Percentiles rank a stretch among this genome's conserved stretches.
Evolutionary conservation across 2,113 vertebrate genomes (phyloP).

Genomic region (Thamnaconus septentrionalis): DNA sequence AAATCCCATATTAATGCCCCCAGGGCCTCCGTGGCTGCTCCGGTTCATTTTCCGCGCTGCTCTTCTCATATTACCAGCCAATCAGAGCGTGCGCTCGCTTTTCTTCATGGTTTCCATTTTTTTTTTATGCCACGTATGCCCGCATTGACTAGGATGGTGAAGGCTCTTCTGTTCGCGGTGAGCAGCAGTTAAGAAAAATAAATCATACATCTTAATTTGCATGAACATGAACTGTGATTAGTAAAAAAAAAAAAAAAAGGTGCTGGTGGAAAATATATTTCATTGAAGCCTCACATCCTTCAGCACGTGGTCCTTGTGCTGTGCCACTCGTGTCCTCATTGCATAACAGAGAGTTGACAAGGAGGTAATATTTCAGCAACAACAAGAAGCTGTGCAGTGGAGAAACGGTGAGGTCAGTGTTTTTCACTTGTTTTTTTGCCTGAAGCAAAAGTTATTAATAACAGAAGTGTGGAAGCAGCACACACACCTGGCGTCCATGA

Average conservation of each 20-base stretch:
- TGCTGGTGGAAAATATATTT: conserved; percentile 5
- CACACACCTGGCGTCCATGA: conserved; percentile 26
- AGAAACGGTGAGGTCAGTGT: conserved; percentile 54
- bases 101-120: not conserved
- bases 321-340: conserved; percentile 11
- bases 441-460: conserved; percentile 70
- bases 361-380: conserved; percentile 44
- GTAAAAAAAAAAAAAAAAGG: conserved; percentile 5
- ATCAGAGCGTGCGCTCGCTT: conserved; percentile 10
- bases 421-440: conserved; percentile 17
- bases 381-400: conserved; percentile 32
- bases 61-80: conserved; percentile 22
- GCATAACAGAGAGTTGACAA: conserved; percentile 35
- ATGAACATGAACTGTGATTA: not conserved
- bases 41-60: conserved; percentile 7
- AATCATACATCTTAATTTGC: not conserved
- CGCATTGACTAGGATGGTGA: conserved; percentile 34
- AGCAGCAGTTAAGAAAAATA: conserved; percentile 19
- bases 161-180: conserved; percentile 28
- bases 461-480: conserved; percentile 35
- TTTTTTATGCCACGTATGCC: conserved; percentile 41
- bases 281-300: conserved; percentile 1
- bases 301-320: not conserved
- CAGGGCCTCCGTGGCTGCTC: conserved; percentile 20
- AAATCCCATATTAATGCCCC: conserved; percentile 24